Conservation (phyloP, 92 coral and sea anemone species). For the Zoanthus sansibaricus region DNA sequence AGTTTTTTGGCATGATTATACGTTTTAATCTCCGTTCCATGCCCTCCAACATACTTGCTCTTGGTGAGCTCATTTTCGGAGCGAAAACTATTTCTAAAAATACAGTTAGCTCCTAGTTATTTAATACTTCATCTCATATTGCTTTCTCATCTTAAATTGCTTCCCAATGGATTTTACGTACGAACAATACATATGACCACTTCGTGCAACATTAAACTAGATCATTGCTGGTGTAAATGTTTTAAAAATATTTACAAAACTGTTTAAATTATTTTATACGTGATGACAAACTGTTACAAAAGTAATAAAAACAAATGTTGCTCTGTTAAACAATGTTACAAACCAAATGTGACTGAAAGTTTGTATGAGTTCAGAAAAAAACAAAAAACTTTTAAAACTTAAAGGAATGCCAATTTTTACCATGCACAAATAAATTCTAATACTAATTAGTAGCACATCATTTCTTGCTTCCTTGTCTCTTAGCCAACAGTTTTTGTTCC, state of each 20-base stretch:
- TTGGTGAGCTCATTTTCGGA: no score
- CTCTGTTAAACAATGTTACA: background rate
- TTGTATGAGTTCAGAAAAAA: background rate
- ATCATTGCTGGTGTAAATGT: no score
- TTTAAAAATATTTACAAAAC: background rate
- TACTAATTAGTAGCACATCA: background rate
- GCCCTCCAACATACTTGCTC: no score
- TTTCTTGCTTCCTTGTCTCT: slow-evolving; percentile 53
- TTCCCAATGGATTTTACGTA: no score
- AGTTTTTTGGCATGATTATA: no score
- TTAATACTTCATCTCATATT: no score
- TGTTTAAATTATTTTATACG: background rate
- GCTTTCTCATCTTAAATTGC: no score
- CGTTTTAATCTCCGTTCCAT: no score
- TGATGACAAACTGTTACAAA: background rate
- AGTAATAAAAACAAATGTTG: background rate
- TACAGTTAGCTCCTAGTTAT: no score
- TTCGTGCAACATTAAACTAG: no score
- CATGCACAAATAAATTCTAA: background rate
- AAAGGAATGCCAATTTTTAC: background rate
- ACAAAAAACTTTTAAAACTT: background rate
- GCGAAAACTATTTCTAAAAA: no score
- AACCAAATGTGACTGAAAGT: background rate
- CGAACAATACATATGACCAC: no score
- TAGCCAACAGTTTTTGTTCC: slow-evolving; percentile 74